A percentile compares a stretch with the other conserved stretches of the same genome.
Conservation (phyloP, 2,113 vertebrate genomes). For the Drymodes brunneopygia region DNA sequence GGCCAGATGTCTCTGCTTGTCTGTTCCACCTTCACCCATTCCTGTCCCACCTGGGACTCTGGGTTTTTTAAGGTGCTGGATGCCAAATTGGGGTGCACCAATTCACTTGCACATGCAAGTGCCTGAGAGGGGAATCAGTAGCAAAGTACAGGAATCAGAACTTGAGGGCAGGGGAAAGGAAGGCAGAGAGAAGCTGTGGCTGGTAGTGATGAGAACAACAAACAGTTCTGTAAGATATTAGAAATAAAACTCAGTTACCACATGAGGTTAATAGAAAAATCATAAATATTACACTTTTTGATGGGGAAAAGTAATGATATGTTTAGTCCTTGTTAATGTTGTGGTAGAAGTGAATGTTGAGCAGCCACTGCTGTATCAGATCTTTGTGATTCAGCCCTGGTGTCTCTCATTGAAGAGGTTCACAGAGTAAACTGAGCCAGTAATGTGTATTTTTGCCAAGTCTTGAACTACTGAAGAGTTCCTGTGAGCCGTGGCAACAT, state of each 20-base stretch:
- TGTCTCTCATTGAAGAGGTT: neutral
- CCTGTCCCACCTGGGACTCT: neutral
- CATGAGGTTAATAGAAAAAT: neutral
- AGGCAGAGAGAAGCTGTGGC: neutral
- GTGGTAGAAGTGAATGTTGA: neutral
- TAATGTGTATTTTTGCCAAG: neutral
- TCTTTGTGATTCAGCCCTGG: neutral
- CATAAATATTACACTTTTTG: neutral
- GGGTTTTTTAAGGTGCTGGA: neutral
- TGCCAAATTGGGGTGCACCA: accelerated
- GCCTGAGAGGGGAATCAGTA: neutral
- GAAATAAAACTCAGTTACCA: neutral
- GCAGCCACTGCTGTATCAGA: neutral
- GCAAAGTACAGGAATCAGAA: neutral
- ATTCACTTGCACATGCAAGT: neutral
- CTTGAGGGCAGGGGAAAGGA: neutral
- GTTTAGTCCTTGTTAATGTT: neutral
- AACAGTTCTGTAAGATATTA: neutral
- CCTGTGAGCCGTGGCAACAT: neutral
- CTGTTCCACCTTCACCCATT: neutral
- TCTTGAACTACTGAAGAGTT: neutral
- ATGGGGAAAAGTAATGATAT: neutral
- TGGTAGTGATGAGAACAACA: neutral
- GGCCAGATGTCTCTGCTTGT: neutral
- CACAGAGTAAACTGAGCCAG: neutral